Percentiles rank a stretch among this genome's conserved stretches.
Conservation (phyloP, 2,113 vertebrate genomes). For the Sprattus sprattus region DNA sequence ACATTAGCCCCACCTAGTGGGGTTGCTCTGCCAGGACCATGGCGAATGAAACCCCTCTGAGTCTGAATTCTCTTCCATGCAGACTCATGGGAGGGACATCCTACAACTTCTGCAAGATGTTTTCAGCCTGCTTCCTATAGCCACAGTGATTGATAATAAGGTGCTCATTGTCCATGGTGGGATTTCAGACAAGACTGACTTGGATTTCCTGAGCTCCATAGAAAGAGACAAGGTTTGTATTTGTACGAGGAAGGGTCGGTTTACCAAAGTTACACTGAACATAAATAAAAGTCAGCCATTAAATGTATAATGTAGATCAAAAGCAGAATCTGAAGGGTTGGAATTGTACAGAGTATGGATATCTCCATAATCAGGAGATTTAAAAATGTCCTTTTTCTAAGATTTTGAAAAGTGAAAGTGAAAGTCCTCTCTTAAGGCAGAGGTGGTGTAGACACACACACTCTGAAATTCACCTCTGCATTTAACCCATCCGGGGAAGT, state of each 20-base stretch:
- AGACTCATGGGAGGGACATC: conserved; percentile 83
- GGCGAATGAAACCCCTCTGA: not conserved
- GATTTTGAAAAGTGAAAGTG: too few relatives aligned
- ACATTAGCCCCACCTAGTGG: conserved; percentile 24
- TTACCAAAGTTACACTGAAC: not conserved
- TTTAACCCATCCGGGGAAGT: too few relatives aligned
- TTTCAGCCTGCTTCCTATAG: conserved; percentile 89
- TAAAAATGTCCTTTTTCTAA: not conserved
- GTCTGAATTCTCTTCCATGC: conserved; percentile 42
- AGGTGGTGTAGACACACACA: too few relatives aligned
- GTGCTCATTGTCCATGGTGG: conserved; percentile 92
- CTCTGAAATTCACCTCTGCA: too few relatives aligned
- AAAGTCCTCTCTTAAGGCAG: too few relatives aligned
- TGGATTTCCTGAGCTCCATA: conserved; percentile 79
- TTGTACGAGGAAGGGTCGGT: not conserved
- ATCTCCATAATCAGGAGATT: not conserved
- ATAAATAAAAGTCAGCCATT: not conserved
- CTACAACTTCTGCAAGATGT: conserved; percentile 83
- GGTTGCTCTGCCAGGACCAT: not conserved
- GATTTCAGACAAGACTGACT: conserved; percentile 88
- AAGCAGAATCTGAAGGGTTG: not conserved
- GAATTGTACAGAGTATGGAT: not conserved
- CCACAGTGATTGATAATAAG: conserved; percentile 87
- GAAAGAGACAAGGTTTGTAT: conserved; percentile 84
- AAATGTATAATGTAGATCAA: not conserved